These are phyloP conservation scores for Chaetoderma sp. DNA, from an alignment of 2,888 invertebrate genomes.

Conservation along the genomic window DNA sequence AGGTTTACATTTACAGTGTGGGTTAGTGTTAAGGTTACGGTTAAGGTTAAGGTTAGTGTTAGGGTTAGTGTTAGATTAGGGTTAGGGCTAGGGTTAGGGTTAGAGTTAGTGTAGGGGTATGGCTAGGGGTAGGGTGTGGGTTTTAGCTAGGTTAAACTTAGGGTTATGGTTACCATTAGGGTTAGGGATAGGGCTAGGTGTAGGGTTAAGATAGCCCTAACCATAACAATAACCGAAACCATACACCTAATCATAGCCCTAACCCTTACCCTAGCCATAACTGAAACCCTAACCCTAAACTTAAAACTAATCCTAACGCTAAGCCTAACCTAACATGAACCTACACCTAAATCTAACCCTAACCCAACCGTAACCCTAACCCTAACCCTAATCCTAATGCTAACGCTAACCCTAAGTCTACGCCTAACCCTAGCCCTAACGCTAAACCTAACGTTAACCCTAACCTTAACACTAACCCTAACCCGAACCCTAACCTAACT, in stretches of 20 bases:
- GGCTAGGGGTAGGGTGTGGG: neutral
- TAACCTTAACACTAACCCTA: conserved; percentile 38
- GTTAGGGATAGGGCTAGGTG: conserved; percentile 38
- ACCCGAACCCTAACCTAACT: conserved; percentile 38
- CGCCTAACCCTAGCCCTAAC: conserved; percentile 8
- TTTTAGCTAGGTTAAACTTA: conserved; percentile 29
- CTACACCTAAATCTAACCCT: too few relatives aligned
- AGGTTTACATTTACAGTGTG: neutral
- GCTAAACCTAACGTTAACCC: conserved; percentile 25
- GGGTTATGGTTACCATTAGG: too few relatives aligned
- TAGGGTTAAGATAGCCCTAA: conserved; percentile 31
- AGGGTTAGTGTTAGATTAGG: too few relatives aligned
- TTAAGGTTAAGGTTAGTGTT: too few relatives aligned
- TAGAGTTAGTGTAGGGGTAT: conserved; percentile 16
- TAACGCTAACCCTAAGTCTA: conserved; percentile 28
- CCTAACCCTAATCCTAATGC: conserved; percentile 7
- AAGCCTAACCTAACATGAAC: too few relatives aligned
- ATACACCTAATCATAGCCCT: too few relatives aligned
- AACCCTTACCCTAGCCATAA: too few relatives aligned
- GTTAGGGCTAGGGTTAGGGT: too few relatives aligned
- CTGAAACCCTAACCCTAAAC: too few relatives aligned
- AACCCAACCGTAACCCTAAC: conserved; percentile 1
- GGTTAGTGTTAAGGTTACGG: too few relatives aligned
- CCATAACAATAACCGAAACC: too few relatives aligned
- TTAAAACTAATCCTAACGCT: too few relatives aligned